Evolutionary conservation across 1,140 invertebrate genomes (phyloP).

Genomic region (Aphis craccivora): DNA sequence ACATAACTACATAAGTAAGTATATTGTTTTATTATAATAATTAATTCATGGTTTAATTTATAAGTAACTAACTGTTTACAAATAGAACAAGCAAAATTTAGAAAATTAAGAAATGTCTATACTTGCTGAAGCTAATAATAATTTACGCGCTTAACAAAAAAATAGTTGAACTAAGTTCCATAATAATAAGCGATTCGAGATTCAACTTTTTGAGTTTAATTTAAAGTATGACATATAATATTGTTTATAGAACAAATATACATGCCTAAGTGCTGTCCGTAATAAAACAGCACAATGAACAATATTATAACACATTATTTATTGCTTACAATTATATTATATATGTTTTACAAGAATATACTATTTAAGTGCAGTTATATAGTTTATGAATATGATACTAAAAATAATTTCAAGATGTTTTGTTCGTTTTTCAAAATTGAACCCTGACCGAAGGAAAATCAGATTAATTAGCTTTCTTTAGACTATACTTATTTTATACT

Average conservation of each 20-base stretch:
- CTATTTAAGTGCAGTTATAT: not conserved
- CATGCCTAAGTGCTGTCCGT: not conserved
- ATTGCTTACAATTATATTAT: not conserved
- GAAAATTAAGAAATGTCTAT: not conserved
- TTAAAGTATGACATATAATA: not conserved
- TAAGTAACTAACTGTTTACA: not conserved
- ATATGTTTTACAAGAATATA: not conserved
- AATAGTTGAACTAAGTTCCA: not conserved
- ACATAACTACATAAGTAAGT: not conserved
- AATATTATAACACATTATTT: conserved; percentile 35
- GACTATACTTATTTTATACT: not conserved
- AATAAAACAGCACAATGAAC: conserved; percentile 2
- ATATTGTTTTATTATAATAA: not conserved
- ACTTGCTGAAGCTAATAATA: not conserved
- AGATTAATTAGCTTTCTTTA: not conserved
- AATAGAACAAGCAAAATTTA: not conserved
- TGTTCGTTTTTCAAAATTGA: not conserved
- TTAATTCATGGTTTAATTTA: not conserved
- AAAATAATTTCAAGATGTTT: not conserved
- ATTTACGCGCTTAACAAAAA: not conserved
- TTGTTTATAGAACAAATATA: not conserved
- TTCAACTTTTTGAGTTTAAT: not conserved
- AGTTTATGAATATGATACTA: not conserved
- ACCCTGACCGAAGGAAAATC: not conserved
- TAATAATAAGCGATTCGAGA: not conserved